phyloP scores from a whole-genome alignment of 2,888 invertebrate species.

The Caenorhabditis imperialis region DNA sequence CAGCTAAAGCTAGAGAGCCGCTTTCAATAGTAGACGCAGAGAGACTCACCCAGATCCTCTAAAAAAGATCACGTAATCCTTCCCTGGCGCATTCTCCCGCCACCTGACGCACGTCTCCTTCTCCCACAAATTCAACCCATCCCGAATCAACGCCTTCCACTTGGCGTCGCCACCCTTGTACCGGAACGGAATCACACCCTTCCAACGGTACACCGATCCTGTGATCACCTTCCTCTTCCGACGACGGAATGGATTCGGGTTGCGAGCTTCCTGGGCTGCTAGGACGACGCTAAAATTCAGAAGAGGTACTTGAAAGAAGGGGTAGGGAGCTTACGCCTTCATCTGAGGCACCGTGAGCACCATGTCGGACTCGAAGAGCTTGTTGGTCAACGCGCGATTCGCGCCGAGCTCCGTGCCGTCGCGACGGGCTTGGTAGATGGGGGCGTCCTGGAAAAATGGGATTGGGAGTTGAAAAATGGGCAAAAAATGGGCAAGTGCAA shows the following conservation, averaged over 20 bases:
- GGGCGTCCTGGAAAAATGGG: slow-evolving; percentile 27
- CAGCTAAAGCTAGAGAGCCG: too few species aligned
- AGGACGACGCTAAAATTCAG: slow-evolving; percentile 56
- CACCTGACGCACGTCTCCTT: slow-evolving; percentile 76
- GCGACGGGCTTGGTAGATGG: slow-evolving; percentile 58
- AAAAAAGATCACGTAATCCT: slow-evolving; percentile 75
- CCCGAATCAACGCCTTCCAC: slow-evolving; percentile 70
- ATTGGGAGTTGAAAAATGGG: not conserved
- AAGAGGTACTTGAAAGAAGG: too few species aligned
- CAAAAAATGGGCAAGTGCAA: too few species aligned
- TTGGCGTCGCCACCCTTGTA: slow-evolving; percentile 73
- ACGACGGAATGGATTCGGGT: slow-evolving; percentile 20
- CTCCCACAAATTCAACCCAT: slow-evolving; percentile 73
- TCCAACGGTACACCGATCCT: slow-evolving; percentile 75
- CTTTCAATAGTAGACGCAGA: not conserved
- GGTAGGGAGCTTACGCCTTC: slow-evolving; percentile 65
- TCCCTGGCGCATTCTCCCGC: slow-evolving; percentile 69
- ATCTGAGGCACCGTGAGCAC: slow-evolving; percentile 73
- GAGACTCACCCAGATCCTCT: slow-evolving; percentile 67
- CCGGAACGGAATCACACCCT: slow-evolving; percentile 70
- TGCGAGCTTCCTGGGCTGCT: slow-evolving; percentile 52
- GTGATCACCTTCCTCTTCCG: slow-evolving; percentile 69
- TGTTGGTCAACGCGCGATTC: slow-evolving; percentile 72
- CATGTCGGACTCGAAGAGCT: slow-evolving; percentile 76
- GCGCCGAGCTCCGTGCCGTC: slow-evolving; percentile 75